Conservation (phyloP, 2,888 invertebrate genomes). For the Melanostoma scalare region DNA sequence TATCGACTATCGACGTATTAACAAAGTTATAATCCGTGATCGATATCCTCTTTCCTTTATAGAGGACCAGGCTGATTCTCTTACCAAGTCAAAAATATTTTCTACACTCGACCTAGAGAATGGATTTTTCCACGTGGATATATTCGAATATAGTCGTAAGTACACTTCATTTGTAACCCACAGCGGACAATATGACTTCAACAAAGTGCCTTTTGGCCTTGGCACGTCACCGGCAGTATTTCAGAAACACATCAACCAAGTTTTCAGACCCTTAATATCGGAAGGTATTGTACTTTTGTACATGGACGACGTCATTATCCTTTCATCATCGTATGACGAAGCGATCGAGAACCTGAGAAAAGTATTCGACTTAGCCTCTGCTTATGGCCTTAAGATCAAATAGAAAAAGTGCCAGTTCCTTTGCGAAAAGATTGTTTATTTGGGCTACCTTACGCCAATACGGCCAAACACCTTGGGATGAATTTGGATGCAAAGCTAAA, state of each 20-base stretch:
- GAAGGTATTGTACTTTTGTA: conserved; percentile 17
- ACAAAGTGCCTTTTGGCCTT: conserved; percentile 13
- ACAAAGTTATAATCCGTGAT: background rate
- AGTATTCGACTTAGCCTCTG: background rate
- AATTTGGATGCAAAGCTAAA: too few species aligned
- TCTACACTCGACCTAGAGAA: conserved; percentile 11
- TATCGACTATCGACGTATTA: conserved; percentile 75
- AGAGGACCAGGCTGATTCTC: conserved; percentile 8
- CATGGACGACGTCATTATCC: conserved; percentile 5
- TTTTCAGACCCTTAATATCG: conserved; percentile 13
- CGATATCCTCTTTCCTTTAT: background rate
- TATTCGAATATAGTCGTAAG: conserved; percentile 14
- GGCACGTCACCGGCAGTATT: conserved; percentile 1
- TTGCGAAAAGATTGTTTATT: conserved; percentile 5
- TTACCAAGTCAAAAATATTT: conserved; percentile 1
- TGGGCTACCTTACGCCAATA: too few species aligned
- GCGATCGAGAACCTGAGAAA: conserved; percentile 6
- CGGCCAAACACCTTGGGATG: too few species aligned
- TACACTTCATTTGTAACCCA: conserved; percentile 17
- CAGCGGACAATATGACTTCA: background rate
- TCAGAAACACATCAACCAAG: conserved; percentile 14
- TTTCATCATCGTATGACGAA: conserved; percentile 18
- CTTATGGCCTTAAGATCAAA: conserved; percentile 9
- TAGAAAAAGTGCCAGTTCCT: conserved; percentile 14
- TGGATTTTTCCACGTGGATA: conserved; percentile 16